Percentiles rank a stretch among this genome's conserved stretches.
These are phyloP conservation scores for Phengaris arion DNA, from an alignment of 2,888 invertebrate genomes.

Conservation along the genomic window DNA sequence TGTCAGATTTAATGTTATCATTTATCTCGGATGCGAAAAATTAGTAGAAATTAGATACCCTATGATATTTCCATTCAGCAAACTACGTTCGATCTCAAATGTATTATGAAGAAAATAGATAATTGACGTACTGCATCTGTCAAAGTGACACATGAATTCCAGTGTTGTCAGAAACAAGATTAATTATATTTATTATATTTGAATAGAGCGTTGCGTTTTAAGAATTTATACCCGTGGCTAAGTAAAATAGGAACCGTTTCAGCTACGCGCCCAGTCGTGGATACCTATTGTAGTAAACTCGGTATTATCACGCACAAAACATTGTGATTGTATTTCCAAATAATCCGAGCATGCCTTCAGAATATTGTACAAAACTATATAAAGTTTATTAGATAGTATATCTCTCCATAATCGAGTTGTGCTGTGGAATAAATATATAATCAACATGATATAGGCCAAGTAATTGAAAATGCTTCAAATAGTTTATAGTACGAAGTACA, in stretches of 20 bases:
- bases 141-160: background rate
- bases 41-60: too few relatives aligned
- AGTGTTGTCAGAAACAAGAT: slow-evolving; percentile 9
- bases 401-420: slow-evolving; percentile 16
- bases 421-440: slow-evolving; percentile 39
- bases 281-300: slow-evolving; percentile 31
- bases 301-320: slow-evolving; percentile 58
- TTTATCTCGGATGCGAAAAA: too few relatives aligned
- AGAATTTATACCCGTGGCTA: background rate
- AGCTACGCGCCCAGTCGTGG: slow-evolving; percentile 1
- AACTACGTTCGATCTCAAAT: too few relatives aligned
- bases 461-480: slow-evolving; percentile 63
- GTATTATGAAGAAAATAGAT: too few relatives aligned
- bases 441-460: slow-evolving; percentile 48
- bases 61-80: too few relatives aligned
- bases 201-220: too few relatives aligned
- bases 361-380: slow-evolving; percentile 44
- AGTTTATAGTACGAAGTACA: slow-evolving; percentile 60
- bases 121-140: background rate
- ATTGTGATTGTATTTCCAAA: slow-evolving; percentile 54
- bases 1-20: too few relatives aligned
- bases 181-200: too few relatives aligned
- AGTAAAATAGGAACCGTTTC: slow-evolving; percentile 20
- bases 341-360: slow-evolving; percentile 53
- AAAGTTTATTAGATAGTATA: slow-evolving; percentile 33